Base-by-base conservation (phyloP, 1,140 invertebrate genomes). In the Yoshiicerus persimilis region DNA sequence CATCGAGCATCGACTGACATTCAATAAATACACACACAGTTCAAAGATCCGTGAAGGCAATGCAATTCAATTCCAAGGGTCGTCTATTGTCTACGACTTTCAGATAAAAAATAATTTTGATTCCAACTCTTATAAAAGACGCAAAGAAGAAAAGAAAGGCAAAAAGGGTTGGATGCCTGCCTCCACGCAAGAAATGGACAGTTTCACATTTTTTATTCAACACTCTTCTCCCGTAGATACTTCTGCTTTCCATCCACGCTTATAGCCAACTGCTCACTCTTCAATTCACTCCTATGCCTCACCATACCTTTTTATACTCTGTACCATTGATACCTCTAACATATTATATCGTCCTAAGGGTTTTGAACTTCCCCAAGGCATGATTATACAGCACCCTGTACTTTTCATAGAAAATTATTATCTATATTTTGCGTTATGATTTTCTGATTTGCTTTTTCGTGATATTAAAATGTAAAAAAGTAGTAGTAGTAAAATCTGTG, bases 71-170 rank as follows among this genome's bases (percentile, higher is more conserved):
- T 70, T 70, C 30, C 30, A 70, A 70, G 66, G 66, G 66, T 70
- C 10, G 25, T 70, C 11, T n/a, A 80, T 38, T 32, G 75, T 80
- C 30, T 80, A 36, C 32, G 25, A 20, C 32, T n/a, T 36, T 11
- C 32, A n/a, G 23, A 38, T 80, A 80, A 80, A 80, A 80, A 80
- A 36, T 80, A 36, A 80, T 80, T 80, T 80, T 38, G 75, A 80
- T 80, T 80, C 75, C 32, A 80, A 80, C 34, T 77, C 70, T 34
- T 36, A 30, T 77, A 34, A 70, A 70, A 32, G 70, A 77, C 32
- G n/a, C 30, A 75, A 70, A 25, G 10, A 70, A 11, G 27, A 70
- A n/a, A 27, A 70, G 27, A 27, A 70, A 80, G 32, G 75, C 32
- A 34, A 80, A 80, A 80, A 80, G 32, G 34, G 75, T 34, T 80